Evolutionary conservation across 1,140 invertebrate genomes (phyloP), one percentile per base, ranked within the genome.

Genomic region (Drosophila hydei): DNA sequence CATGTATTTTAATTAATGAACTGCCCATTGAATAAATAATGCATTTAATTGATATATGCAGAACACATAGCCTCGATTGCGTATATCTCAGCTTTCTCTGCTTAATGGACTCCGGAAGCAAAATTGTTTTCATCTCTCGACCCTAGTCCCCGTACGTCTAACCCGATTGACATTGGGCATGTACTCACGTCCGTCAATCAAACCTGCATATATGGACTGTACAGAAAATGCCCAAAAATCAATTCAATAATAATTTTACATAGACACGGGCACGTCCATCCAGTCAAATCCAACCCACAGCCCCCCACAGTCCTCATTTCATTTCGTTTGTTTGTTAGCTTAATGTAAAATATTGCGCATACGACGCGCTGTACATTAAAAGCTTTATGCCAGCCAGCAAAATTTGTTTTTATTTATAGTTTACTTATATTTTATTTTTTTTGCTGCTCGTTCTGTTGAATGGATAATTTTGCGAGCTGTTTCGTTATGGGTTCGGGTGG

Each of bases 281-380:
- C 38, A 42, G n/a, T 42, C n/a, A 30, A 51, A 2, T 4, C 47
- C 23, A 19, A 11, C 21, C 38, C 38, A 16, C 43, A n/a, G n/a
- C 51, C 27, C 23, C 18, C 8, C 40, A 16, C 36, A 51, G 7
- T 4, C 23, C 63, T 18, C 78, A 74, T 55, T 79, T 71, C 58
- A 21, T 52, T 45, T 51, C 40, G 63, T 83, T 79, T 83, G 75
- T 83, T 84, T 83, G 75, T 84, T 75, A 79, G 67, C 67, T 84
- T 85, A 87, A 87, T 80, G 80, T 87, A 80, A 85, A 85, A 80
- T 80, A 87, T 85, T 59, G 77, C 79, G 81, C 78, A 79, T 85
- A 72, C 80, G 80, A 61, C 80, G 51, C 56, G 81, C 63, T 85
- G 65, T 77, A 76, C 80, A 85, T 87, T 85, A 85, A 85, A 85